phyloP scores from a whole-genome alignment of 2,797 vertebrate genomes.

The Diplodus puntazzo region DNA sequence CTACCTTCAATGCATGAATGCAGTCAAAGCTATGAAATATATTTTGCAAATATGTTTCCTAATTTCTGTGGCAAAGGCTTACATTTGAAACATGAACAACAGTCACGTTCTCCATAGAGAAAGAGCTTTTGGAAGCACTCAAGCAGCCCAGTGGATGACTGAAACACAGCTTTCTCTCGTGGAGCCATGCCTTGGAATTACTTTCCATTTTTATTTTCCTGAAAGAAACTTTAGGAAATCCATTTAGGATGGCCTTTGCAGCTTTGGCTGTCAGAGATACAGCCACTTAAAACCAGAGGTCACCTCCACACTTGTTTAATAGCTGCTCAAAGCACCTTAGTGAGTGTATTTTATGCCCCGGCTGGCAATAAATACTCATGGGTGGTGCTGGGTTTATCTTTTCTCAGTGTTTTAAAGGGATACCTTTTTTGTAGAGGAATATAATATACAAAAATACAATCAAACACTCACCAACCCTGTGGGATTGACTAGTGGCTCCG shows the following conservation, averaged over 20 bases:
- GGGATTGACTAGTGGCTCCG: not conserved
- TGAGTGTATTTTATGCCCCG: conserved; percentile 72
- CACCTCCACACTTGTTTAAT: conserved; percentile 82
- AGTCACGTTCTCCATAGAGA: conserved; percentile 20
- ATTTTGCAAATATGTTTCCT: not conserved
- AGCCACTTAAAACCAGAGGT: conserved; percentile 76
- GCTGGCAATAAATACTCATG: conserved; percentile 78
- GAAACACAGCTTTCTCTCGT: conserved; percentile 37
- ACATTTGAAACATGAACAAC: conserved; percentile 16
- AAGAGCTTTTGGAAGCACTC: conserved; percentile 33
- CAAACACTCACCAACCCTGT: not conserved
- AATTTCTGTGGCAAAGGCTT: conserved; percentile 12
- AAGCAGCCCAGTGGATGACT: conserved; percentile 35
- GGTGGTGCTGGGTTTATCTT: conserved; percentile 59
- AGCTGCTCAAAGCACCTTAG: conserved; percentile 76
- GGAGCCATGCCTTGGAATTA: conserved; percentile 51
- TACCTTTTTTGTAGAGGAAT: conserved; percentile 33
- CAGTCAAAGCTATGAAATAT: conserved; percentile 1
- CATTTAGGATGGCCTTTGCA: conserved; percentile 78
- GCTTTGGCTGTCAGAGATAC: conserved; percentile 74
- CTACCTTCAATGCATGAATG: not conserved
- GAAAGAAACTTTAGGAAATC: conserved; percentile 81
- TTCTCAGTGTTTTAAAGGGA: conserved; percentile 62
- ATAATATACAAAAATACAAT: conserved; percentile 16
- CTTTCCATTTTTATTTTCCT: conserved; percentile 71